Evolutionary conservation across 2,888 invertebrate genomes (phyloP).

Genomic region (Lithodes maja): DNA sequence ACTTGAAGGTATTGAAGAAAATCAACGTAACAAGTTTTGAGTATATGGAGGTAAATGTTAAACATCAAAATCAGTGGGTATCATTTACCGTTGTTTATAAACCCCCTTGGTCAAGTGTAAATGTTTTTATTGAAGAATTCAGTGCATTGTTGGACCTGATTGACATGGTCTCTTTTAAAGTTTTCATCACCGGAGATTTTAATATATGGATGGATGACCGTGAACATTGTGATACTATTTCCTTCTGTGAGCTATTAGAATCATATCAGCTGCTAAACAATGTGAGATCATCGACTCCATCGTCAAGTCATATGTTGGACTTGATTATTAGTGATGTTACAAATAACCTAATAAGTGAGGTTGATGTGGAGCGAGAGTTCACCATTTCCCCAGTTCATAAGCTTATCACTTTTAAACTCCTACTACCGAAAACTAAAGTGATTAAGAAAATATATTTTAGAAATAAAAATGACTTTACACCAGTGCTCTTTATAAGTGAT

Average conservation of each 20-base stretch:
- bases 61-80: conserved; percentile 6
- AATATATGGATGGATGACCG: conserved; percentile 27
- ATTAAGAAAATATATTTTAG: conserved; percentile 29
- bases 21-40: conserved; percentile 10
- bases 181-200: conserved; percentile 6
- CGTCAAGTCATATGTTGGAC: not conserved
- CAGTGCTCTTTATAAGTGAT: conserved; percentile 13
- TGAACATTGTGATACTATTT: conserved; percentile 8
- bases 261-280: conserved; percentile 22
- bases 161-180: conserved; percentile 23
- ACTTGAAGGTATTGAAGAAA: not conserved
- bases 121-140: conserved; percentile 18
- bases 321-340: conserved; percentile 4
- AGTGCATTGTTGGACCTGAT: conserved; percentile 13
- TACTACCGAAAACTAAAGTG: not conserved
- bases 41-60: not conserved
- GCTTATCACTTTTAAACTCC: not conserved
- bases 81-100: not conserved
- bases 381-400: conserved; percentile 16
- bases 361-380: not conserved
- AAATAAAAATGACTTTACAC: not conserved
- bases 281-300: not conserved
- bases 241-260: conserved; percentile 2
- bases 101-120: conserved; percentile 11
- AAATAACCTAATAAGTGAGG: conserved; percentile 3